Percentiles rank a stretch among this genome's conserved stretches.
phyloP scores from a whole-genome alignment of 2,888 invertebrate species.

The Polydrusus cervinus region DNA sequence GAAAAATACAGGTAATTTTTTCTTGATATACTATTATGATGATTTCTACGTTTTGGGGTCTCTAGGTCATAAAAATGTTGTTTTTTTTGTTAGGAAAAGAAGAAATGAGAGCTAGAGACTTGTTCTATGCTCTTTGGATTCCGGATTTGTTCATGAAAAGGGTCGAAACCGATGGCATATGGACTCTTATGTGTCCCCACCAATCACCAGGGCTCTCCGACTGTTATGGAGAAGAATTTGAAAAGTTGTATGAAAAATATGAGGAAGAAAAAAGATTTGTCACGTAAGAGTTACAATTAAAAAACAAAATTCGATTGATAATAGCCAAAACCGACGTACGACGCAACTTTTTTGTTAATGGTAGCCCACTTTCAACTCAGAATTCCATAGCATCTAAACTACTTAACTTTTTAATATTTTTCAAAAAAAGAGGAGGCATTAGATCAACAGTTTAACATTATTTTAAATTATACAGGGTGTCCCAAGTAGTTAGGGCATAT shows the following conservation, averaged over 20 bases:
- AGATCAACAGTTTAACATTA: too few relatives aligned
- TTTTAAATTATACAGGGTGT: too few relatives aligned
- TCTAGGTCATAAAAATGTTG: too few relatives aligned
- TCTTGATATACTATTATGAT: too few relatives aligned
- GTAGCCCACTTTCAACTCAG: too few relatives aligned
- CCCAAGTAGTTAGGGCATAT: too few relatives aligned
- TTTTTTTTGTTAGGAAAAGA: slow-evolving; percentile 80
- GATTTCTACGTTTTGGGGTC: too few relatives aligned
- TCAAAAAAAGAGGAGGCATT: too few relatives aligned
- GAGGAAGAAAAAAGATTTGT: slow-evolving; percentile 83
- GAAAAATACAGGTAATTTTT: slow-evolving; percentile 83
- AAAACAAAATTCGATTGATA: neutral
- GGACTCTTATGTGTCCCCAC: slow-evolving; percentile 98
- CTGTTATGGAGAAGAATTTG: slow-evolving; percentile 97
- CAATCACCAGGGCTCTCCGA: slow-evolving; percentile 93
- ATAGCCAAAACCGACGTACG: too few relatives aligned
- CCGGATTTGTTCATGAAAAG: slow-evolving; percentile 99
- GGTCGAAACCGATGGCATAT: slow-evolving; percentile 86
- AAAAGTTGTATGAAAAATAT: slow-evolving; percentile 88
- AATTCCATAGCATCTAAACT: too few relatives aligned
- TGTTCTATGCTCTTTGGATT: slow-evolving; percentile 98
- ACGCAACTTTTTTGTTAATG: too few relatives aligned
- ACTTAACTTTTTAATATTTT: too few relatives aligned
- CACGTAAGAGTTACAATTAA: slow-evolving; percentile 71
- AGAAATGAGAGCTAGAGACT: slow-evolving; percentile 93